phyloP scores from a whole-genome alignment of 1,140 invertebrate genomes.

The Neodiprion lecontei region DNA sequence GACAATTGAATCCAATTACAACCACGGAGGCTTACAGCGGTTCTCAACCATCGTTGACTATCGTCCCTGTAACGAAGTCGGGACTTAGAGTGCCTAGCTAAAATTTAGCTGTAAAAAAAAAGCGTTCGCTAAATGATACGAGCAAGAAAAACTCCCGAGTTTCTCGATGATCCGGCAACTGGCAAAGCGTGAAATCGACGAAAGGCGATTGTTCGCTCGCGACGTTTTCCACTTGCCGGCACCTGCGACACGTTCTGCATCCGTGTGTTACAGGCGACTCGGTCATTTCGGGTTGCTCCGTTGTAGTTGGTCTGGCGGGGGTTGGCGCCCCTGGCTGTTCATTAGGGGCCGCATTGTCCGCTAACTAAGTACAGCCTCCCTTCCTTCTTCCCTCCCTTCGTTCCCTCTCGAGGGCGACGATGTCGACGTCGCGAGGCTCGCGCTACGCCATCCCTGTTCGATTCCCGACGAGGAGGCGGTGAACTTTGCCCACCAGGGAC shows the following conservation, averaged over 20 bases:
- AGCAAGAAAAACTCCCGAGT: no score
- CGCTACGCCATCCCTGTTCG: conserved; percentile 23
- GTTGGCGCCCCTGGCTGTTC: conserved; percentile 60
- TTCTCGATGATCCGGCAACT: not conserved
- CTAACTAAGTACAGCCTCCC: conserved; percentile 59
- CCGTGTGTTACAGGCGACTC: conserved; percentile 30
- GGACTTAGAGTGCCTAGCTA: no score
- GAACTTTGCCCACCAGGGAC: not conserved
- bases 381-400: not conserved
- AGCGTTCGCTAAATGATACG: no score
- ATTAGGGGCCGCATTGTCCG: conserved; percentile 63
- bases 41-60: conserved; percentile 33
- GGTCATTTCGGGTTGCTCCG: conserved; percentile 50
- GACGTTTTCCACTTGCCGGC: conserved; percentile 7
- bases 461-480: conserved; percentile 25
- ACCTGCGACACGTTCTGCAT: no score
- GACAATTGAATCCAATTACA: conserved; percentile 64
- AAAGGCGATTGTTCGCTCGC: not conserved
- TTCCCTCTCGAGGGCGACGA: conserved; percentile 35
- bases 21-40: conserved; percentile 47
- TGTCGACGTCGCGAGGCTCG: conserved; percentile 22
- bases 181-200: not conserved
- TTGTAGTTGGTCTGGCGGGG: conserved; percentile 41
- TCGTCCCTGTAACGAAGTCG: no score
- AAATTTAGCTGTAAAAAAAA: no score